phyloP scores from a whole-genome alignment of 1,140 invertebrate species.

The Drosophila watanabei region DNA sequence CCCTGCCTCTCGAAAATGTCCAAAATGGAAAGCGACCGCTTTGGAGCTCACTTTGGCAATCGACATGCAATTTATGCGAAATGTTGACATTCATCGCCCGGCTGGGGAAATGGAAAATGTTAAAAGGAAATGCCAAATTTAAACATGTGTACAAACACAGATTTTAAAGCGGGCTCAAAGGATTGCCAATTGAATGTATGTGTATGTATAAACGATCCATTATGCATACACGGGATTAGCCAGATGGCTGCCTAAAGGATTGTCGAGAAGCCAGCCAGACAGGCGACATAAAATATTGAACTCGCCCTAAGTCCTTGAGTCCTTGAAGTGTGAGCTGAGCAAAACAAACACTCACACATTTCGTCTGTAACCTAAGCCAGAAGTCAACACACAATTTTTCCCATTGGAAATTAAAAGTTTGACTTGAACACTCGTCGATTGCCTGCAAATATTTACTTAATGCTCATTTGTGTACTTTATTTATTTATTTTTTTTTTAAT shows the following conservation, averaged over 20 bases:
- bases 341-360: constrained; percentile 17
- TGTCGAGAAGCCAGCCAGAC: constrained; percentile 14
- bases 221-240: constrained; percentile 44
- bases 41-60: constrained; percentile 44
- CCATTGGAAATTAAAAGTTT: constrained; percentile 25
- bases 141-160: constrained; percentile 73
- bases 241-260: constrained; percentile 33
- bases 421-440: constrained; percentile 34
- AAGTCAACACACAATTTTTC: constrained; percentile 26
- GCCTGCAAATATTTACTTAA: constrained; percentile 59
- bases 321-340: background rate
- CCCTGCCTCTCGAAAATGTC: constrained; percentile 3
- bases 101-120: constrained; percentile 30
- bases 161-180: constrained; percentile 69
- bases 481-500: constrained; percentile 36
- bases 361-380: constrained; percentile 15
- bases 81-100: constrained; percentile 76
- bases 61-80: constrained; percentile 80
- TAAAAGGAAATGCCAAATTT: constrained; percentile 30
- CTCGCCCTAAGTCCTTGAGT: background rate
- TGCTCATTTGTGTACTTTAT: constrained; percentile 52
- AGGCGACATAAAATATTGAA: constrained; percentile 21
- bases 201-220: constrained; percentile 17
- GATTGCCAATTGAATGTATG: constrained; percentile 47
- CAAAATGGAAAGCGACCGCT: constrained; percentile 35